Evolutionary conservation across 2,113 vertebrate genomes (phyloP), one percentile per base, ranked within the genome.

Genomic region (Myocastor coypus): DNA sequence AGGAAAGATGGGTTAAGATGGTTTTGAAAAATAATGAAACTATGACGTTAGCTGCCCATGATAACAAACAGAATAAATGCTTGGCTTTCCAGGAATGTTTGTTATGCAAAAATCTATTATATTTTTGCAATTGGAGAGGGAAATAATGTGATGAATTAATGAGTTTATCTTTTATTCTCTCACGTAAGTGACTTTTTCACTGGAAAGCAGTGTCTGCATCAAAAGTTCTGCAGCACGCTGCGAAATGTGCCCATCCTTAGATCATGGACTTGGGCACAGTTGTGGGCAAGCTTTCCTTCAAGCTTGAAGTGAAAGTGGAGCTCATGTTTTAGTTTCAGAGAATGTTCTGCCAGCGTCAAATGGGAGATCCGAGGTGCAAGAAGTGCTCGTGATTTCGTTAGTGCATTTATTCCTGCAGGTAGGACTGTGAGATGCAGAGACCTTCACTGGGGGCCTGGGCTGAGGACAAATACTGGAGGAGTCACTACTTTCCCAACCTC

Each of bases 191-290:
- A 0, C 55, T 32, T 63, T 75, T 71, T 13, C 14, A 30, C 30
- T 73, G 6, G 32, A 26, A 40, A 34, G 3, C 10, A 52, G 28
- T 8, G 5, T 14, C 55, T 75, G 11, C 2, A 32, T 11, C 13
- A n/a, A 64, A 24, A 57, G 55, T 3, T 66, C 52, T 63, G 22
- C 28, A 30, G 40, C 30, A 64, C 26, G 22, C 4, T 9, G 40
- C 19, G 34, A 22, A n/a, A 34, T 24, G 0, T 42, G 3, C 30
- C 19, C 14, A 12, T 5, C 46, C 75, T 87, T 13, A n/a, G 16
- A 34, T 52, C 4, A 46, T 0, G 2, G 2, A 2, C 9, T 0
- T 0, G 2, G 13, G 10, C 42, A 5, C 19, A 81, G 26, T 10
- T 30, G 1, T 17, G 20, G 28, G 8, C 24, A 78, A 91, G 5